These are phyloP conservation scores for Pharmacophagus antenor DNA, from an alignment of 2,888 invertebrate species.

Conservation along the genomic window DNA sequence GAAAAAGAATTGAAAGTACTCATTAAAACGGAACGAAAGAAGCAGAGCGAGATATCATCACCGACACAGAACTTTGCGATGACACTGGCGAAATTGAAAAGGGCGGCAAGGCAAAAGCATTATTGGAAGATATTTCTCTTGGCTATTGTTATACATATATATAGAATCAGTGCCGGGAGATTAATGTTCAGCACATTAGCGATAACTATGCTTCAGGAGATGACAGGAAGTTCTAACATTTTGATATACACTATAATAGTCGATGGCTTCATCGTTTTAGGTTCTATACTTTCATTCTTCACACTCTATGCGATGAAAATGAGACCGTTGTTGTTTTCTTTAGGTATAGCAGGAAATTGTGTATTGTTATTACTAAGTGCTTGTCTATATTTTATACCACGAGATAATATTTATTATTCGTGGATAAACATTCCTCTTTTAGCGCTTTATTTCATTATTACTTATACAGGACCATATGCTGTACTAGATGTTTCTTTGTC, in stretches of 20 bases:
- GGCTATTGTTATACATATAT: slow-evolving; percentile 31
- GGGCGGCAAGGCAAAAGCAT: slow-evolving; percentile 3
- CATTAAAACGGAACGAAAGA: slow-evolving; percentile 28
- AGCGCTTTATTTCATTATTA: slow-evolving; percentile 34
- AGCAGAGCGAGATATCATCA: slow-evolving; percentile 18
- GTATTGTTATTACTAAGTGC: slow-evolving; percentile 34
- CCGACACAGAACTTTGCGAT: slow-evolving; percentile 1
- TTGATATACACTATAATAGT: slow-evolving; percentile 34
- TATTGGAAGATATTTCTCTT: slow-evolving; percentile 32
- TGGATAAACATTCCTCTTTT: slow-evolving; percentile 35
- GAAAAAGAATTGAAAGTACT: slow-evolving; percentile 33
- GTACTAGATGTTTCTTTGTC: slow-evolving; percentile 37
- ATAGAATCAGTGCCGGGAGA: slow-evolving; percentile 33
- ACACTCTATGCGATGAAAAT: slow-evolving; percentile 35
- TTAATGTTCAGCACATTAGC: slow-evolving; percentile 35
- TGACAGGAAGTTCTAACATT: slow-evolving; percentile 35
- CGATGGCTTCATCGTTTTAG: slow-evolving; percentile 33
- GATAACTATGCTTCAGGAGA: slow-evolving; percentile 37
- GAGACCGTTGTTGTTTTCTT: slow-evolving; percentile 36
- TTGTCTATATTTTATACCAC: slow-evolving; percentile 33
- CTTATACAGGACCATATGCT: slow-evolving; percentile 37
- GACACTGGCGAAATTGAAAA: slow-evolving; percentile 15
- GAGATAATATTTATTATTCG: slow-evolving; percentile 17
- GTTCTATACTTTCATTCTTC: slow-evolving; percentile 34
- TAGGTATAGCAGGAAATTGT: slow-evolving; percentile 32